Evolutionary conservation across 2,113 vertebrate species (phyloP).

Genomic region (Passer montanus): DNA sequence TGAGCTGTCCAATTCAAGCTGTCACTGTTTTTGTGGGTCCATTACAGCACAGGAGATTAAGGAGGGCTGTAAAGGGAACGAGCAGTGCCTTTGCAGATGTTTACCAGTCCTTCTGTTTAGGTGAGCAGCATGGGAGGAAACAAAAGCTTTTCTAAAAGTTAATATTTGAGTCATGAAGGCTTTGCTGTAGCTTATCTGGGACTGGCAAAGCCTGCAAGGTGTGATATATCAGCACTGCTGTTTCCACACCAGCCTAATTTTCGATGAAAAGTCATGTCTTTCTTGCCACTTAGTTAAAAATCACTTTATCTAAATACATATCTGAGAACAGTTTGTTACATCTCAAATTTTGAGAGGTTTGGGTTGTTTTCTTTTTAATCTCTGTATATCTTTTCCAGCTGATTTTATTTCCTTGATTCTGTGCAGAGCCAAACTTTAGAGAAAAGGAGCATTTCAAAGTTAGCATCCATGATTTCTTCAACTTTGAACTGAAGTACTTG

Average conservation of each 20-base stretch:
- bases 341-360: not conserved
- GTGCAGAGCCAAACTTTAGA: not conserved
- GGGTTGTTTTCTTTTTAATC: not conserved
- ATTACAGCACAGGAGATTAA: not conserved
- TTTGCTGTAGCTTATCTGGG: not conserved
- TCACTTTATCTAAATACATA: not conserved
- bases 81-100: not conserved
- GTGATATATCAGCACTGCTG: not conserved
- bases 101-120: not conserved
- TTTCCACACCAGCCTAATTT: not conserved
- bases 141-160: not conserved
- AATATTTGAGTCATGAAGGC: not conserved
- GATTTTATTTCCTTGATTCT: not conserved
- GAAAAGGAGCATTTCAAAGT: not conserved
- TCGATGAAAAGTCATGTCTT: not conserved
- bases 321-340: not conserved
- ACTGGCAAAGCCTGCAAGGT: not conserved
- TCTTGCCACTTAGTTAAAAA: not conserved
- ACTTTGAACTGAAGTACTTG: not conserved
- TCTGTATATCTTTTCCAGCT: not conserved
- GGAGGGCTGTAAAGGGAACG: not conserved
- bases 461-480: not conserved
- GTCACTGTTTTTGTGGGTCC: not conserved
- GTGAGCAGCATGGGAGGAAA: not conserved
- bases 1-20: slow-evolving; percentile 29